A percentile compares a stretch with the other conserved stretches of the same genome.
These are phyloP conservation scores for Agapostemon virescens DNA, from an alignment of 2,888 invertebrate species.

Conservation along the genomic window DNA sequence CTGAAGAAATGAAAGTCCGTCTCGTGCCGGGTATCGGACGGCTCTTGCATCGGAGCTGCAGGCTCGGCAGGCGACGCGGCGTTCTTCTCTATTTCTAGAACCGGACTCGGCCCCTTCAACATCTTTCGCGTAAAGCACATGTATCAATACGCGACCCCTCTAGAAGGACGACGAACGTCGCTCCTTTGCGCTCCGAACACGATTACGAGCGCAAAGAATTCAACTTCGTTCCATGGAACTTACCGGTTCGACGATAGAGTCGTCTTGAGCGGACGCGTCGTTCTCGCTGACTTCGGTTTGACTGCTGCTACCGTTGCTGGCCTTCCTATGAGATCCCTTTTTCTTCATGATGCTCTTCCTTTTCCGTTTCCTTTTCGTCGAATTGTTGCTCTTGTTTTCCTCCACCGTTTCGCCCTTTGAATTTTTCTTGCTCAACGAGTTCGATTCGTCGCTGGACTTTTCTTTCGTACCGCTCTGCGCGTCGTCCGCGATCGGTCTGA, in stretches of 20 bases:
- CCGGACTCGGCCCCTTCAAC: constrained; percentile 71
- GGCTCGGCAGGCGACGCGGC: constrained; percentile 44
- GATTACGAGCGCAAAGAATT: background rate
- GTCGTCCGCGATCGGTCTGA: constrained; percentile 83
- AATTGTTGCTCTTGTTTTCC: constrained; percentile 82
- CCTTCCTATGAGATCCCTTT: constrained; percentile 88
- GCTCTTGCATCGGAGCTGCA: constrained; percentile 73
- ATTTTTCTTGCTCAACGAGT: constrained; percentile 69
- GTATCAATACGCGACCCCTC: background rate
- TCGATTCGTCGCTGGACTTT: constrained; percentile 75
- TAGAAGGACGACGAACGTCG: background rate
- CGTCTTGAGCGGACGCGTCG: constrained; percentile 63
- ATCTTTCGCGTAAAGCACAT: constrained; percentile 30
- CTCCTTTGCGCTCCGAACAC: background rate
- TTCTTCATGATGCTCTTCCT: constrained; percentile 90
- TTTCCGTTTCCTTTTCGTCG: constrained; percentile 88
- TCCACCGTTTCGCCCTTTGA: constrained; percentile 78
- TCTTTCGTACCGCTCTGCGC: constrained; percentile 69
- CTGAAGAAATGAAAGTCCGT: constrained; percentile 94
- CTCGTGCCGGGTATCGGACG: constrained; percentile 81
- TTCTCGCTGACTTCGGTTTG: constrained; percentile 75
- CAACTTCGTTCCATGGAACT: constrained; percentile 37
- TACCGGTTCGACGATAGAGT: constrained; percentile 70
- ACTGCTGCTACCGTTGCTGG: constrained; percentile 78
- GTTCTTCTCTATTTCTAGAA: constrained; percentile 67